Conservation (phyloP, 2,113 vertebrate genomes). For the Andinoacara biseriatus region DNA sequence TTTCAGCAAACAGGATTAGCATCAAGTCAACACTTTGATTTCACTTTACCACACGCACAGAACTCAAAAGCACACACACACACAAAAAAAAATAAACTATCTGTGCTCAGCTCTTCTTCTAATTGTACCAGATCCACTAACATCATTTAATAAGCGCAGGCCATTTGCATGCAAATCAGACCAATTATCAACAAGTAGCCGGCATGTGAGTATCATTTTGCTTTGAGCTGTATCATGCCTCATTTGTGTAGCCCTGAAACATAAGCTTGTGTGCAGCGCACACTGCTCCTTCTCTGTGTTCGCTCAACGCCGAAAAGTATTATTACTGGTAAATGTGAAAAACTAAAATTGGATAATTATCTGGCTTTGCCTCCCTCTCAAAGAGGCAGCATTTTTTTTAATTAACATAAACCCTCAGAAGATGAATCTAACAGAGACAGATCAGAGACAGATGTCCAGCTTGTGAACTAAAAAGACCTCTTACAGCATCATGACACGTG, state of each 20-base stretch:
- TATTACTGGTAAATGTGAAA: slow-evolving; percentile 31
- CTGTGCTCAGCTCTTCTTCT: slow-evolving; percentile 19
- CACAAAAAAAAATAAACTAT: neutral
- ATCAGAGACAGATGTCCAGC: neutral
- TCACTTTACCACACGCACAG: neutral
- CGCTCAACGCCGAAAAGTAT: slow-evolving; percentile 47
- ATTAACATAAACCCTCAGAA: slow-evolving; percentile 17
- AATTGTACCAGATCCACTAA: slow-evolving; percentile 53
- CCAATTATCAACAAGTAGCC: slow-evolving; percentile 69
- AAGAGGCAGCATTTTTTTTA: slow-evolving; percentile 3
- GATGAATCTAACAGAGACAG: neutral
- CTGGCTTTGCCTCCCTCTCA: slow-evolving; percentile 22
- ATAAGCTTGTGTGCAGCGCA: slow-evolving; percentile 47
- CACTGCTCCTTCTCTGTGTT: slow-evolving; percentile 42
- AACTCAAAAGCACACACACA: slow-evolving; percentile 18
- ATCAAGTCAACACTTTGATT: slow-evolving; percentile 1
- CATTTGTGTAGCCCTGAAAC: slow-evolving; percentile 72
- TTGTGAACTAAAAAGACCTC: slow-evolving; percentile 11
- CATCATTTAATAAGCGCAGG: slow-evolving; percentile 64
- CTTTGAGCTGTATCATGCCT: slow-evolving; percentile 60
- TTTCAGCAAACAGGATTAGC: neutral
- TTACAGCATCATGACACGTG: neutral
- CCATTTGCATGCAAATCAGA: slow-evolving; percentile 74
- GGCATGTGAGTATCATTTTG: slow-evolving; percentile 62
- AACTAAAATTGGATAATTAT: slow-evolving; percentile 45